These are phyloP conservation scores for Acipenser oxyrinchus DNA, from an alignment of 2,797 vertebrate species.

Conservation along the genomic window DNA sequence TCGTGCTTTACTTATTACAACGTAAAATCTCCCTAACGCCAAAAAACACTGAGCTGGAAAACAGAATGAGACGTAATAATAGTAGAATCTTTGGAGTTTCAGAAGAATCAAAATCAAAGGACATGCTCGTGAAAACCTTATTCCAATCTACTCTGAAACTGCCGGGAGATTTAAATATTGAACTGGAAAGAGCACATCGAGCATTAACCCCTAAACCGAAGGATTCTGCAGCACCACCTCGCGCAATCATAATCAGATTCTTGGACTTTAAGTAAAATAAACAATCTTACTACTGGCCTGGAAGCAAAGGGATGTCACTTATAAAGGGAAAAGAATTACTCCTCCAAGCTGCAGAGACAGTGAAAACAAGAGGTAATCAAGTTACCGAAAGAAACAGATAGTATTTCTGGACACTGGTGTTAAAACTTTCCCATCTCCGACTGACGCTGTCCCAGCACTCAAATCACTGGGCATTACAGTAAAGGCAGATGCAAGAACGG, in stretches of 20 bases:
- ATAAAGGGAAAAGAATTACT: conserved; percentile 4
- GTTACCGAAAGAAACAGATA: conserved; percentile 10
- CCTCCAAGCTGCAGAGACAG: not conserved
- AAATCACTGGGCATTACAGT: conserved; percentile 6
- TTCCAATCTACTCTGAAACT: not conserved
- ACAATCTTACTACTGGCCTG: conserved; percentile 5
- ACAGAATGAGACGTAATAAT: not conserved
- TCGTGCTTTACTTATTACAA: not conserved
- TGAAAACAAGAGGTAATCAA: conserved; percentile 2
- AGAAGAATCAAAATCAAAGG: not conserved
- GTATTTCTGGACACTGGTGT: conserved; percentile 2
- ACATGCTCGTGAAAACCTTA: conserved; percentile 2
- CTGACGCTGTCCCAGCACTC: not conserved
- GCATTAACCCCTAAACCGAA: conserved; percentile 11
- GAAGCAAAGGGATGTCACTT: not conserved
- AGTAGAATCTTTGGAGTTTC: not conserved
- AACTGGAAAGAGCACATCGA: not conserved
- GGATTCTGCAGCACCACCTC: not conserved
- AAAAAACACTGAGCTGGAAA: not conserved
- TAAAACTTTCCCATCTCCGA: not conserved
- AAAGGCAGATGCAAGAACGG: not conserved
- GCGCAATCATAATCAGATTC: conserved; percentile 4
- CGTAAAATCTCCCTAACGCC: not conserved
- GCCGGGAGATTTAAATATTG: not conserved
- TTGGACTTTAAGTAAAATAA: conserved; percentile 15